Evolutionary conservation across 2,888 invertebrate genomes (phyloP).

Genomic region (Calephelis perditalis): DNA sequence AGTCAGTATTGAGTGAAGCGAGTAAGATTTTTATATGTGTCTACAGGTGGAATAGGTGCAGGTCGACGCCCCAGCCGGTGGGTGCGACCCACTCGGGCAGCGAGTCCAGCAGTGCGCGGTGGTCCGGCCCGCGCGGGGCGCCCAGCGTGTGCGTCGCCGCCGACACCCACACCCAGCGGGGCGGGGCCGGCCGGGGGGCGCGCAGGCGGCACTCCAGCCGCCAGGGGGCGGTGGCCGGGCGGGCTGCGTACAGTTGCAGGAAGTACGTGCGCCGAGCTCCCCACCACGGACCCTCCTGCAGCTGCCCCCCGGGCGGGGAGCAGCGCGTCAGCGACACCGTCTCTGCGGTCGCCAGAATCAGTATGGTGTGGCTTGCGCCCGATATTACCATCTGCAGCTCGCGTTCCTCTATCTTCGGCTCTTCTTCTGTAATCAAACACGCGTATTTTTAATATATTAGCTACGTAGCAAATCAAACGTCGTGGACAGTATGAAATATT

Average conservation of each 20-base stretch:
- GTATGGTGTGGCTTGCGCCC: slow-evolving; percentile 37
- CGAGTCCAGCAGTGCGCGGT: slow-evolving; percentile 74
- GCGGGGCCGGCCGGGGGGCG: slow-evolving; percentile 52
- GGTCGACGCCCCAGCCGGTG: slow-evolving; percentile 84
- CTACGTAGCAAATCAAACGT: no score
- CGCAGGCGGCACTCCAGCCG: slow-evolving; percentile 21
- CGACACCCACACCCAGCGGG: slow-evolving; percentile 67
- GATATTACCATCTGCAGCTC: slow-evolving; percentile 40
- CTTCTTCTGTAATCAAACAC: background rate
- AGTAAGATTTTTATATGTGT: no score
- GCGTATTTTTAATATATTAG: no score
- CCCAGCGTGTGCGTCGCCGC: slow-evolving; percentile 80
- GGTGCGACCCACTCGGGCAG: slow-evolving; percentile 82
- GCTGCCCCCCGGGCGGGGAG: slow-evolving; percentile 19
- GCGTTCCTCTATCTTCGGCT: slow-evolving; percentile 64
- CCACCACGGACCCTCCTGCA: slow-evolving; percentile 34
- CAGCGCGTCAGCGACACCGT: slow-evolving; percentile 25
- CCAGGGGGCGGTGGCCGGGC: slow-evolving; percentile 17
- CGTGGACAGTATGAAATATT: no score
- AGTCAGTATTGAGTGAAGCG: no score
- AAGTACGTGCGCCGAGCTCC: slow-evolving; percentile 34
- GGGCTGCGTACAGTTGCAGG: slow-evolving; percentile 31
- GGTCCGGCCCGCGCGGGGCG: slow-evolving; percentile 66
- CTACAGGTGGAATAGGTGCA: slow-evolving; percentile 63
- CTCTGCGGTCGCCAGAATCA: slow-evolving; percentile 43